These are phyloP conservation scores for Pseudonaja textilis DNA, from an alignment of 2,113 vertebrate genomes.

Conservation along the genomic window DNA sequence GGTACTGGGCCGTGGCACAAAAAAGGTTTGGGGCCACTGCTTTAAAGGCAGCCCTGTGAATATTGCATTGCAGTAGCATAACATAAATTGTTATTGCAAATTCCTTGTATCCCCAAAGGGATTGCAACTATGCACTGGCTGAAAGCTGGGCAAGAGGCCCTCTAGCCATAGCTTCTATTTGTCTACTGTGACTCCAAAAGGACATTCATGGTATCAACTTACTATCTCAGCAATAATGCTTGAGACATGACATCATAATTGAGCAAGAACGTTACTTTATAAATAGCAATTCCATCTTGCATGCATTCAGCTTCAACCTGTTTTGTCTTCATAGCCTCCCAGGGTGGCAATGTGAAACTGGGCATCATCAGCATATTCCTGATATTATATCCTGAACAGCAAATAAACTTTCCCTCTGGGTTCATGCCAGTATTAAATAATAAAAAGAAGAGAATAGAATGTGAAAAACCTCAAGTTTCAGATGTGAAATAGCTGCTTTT, in stretches of 20 bases:
- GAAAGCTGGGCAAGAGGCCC: neutral
- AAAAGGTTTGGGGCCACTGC: too few relatives aligned
- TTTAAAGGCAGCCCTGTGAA: neutral
- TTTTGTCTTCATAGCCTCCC: neutral
- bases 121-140: neutral
- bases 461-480: neutral
- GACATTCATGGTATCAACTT: neutral
- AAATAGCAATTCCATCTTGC: neutral
- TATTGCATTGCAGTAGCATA: neutral
- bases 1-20: too few relatives aligned
- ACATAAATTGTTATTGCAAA: neutral
- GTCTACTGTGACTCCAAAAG: neutral
- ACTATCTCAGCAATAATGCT: neutral
- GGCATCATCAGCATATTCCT: neutral
- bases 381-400: neutral
- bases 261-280: neutral
- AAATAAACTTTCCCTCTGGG: neutral
- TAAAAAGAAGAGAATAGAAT: neutral
- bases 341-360: neutral
- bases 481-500: neutral
- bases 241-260: neutral
- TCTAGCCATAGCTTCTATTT: neutral
- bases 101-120: neutral
- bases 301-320: neutral
- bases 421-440: neutral